Base-by-base conservation (phyloP, 2,797 vertebrate genomes). In the Betta splendens region DNA sequence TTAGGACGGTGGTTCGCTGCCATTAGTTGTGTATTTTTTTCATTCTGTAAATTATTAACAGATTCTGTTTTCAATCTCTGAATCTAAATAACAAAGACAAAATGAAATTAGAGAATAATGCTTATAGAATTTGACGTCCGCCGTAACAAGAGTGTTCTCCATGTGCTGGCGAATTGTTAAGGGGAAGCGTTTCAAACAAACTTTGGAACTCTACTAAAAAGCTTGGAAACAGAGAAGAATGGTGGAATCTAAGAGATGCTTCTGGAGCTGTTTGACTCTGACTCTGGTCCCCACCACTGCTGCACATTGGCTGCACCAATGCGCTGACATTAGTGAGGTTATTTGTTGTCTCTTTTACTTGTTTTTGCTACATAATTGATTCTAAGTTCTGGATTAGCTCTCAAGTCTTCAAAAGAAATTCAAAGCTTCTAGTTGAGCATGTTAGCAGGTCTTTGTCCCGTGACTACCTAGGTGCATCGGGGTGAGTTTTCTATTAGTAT, bases 31-130 rank as follows among this genome's bases (percentile, higher is more conserved):
- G 21, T 25, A 43, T 25, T 66, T 63, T 83, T 81, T 67, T 67
- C 61, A 54, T 18, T 81, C 55, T 64, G 71, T 75, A 82, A 88
- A 86, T 89, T 64, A 85, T 85, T 80, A 82, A 68, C 87, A 85
- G 85, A 77, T 70, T 55, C 21, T 22, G 17, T 52, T 74, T 67
- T 46, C 54, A 59, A 36, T 16, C 48, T 69, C 53, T 26, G 40
- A 50, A 51, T 38, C 48, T 32, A 39, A 53, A 64, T 65, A 76
- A 49, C 33, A 73, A 75, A 31, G 29, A 75, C 81, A 59, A 80
- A 71, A 66, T 28, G 61, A 64, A 64, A 60, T 25, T 31, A 74
- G 45, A 17, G 28, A 57, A 54, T 65, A 49, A 64, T 75, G 57
- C 43, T 47, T 63, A 48, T 33, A 37, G 42, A 64, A 16, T n/a